Percentiles rank a stretch among this genome's conserved stretches.
Evolutionary conservation across 2,888 invertebrate species (phyloP).

Genomic region (Leptinotarsa juncta): DNA sequence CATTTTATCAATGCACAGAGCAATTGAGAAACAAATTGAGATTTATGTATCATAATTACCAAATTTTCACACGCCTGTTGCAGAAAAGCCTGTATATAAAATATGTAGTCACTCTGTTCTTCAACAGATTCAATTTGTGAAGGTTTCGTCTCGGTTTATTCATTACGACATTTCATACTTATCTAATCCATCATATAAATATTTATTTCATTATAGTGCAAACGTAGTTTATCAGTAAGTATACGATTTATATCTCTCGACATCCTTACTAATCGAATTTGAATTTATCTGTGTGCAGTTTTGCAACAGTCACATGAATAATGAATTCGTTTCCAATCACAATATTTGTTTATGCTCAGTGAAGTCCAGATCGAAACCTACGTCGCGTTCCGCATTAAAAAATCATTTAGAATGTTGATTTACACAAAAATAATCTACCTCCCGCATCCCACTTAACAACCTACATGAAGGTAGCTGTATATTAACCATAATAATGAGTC

Average conservation of each 20-base stretch:
- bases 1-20: no score
- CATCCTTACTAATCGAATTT: conserved; percentile 4
- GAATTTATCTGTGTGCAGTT: conserved; percentile 7
- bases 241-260: conserved; percentile 1
- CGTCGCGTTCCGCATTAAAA: conserved; percentile 44
- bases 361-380: conserved; percentile 43
- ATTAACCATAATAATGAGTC: conserved; percentile 37
- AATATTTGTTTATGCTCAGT: conserved; percentile 39
- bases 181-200: neutral
- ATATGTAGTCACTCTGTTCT: no score
- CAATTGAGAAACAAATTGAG: no score
- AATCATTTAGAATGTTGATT: conserved; percentile 42
- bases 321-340: conserved; percentile 23
- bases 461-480: conserved; percentile 45
- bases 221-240: neutral
- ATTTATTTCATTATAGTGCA: neutral
- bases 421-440: conserved; percentile 47
- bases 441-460: conserved; percentile 49
- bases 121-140: no score
- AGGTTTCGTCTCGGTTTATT: neutral
- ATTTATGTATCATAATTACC: no score
- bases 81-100: no score
- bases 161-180: neutral
- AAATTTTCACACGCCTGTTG: no score
- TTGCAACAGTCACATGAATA: conserved; percentile 29